Evolutionary conservation across 1,140 invertebrate genomes (phyloP).

Genomic region (Zophobas morio): DNA sequence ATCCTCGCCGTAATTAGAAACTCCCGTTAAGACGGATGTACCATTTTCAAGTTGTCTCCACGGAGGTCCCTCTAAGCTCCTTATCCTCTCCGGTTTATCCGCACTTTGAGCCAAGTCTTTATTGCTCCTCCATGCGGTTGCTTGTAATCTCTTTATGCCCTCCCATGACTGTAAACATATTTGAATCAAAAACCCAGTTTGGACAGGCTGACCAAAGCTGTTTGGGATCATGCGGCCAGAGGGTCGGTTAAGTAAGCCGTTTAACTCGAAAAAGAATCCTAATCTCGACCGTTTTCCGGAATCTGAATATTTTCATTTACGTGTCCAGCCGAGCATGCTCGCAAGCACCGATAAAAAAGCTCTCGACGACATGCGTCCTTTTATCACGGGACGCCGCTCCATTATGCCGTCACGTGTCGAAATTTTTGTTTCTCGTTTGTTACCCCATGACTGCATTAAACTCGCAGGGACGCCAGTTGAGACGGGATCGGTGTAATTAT

Average conservation of each 20-base stretch:
- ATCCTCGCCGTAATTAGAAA: constrained; percentile 11
- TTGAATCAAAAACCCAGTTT: constrained; percentile 27
- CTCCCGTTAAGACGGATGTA: constrained; percentile 21
- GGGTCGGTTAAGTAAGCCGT: constrained; percentile 6
- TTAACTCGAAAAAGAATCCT: constrained; percentile 9
- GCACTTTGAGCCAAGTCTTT: constrained; percentile 15
- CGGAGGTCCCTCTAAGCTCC: constrained; percentile 39
- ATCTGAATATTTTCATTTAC: constrained; percentile 11
- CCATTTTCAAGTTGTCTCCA: neutral
- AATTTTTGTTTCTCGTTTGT: constrained; percentile 11
- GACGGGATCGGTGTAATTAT: constrained; percentile 47
- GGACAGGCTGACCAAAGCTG: constrained; percentile 35
- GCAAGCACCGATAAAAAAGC: constrained; percentile 11
- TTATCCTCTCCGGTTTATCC: constrained; percentile 30
- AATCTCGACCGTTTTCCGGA: constrained; percentile 6
- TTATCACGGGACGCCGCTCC: constrained; percentile 1
- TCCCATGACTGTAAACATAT: constrained; percentile 21
- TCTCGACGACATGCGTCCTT: neutral
- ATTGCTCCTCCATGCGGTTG: constrained; percentile 22
- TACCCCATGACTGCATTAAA: constrained; percentile 9
- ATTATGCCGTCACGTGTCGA: constrained; percentile 7
- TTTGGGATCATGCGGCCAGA: constrained; percentile 8
- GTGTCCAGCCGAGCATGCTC: neutral
- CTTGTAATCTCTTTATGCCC: constrained; percentile 42
- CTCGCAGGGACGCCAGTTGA: neutral